A percentile compares a stretch with the other conserved stretches of the same genome.
Conservation (phyloP, 2,113 vertebrate species). For the Rhinopomastus cyanomelas region DNA sequence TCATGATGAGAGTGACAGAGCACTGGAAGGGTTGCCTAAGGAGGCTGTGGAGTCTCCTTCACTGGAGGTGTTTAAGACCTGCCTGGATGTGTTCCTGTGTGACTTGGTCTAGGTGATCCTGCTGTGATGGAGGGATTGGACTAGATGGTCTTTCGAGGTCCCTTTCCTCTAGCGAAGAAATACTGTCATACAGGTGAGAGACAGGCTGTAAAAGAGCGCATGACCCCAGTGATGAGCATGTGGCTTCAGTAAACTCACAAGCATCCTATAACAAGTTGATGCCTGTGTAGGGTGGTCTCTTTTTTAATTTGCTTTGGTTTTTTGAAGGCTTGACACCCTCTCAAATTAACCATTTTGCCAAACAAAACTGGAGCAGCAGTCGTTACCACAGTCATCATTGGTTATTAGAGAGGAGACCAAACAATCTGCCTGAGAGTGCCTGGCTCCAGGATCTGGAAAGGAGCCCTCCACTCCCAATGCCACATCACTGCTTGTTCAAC, state of each 20-base stretch:
- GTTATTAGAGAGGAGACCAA: background rate
- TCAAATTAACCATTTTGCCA: background rate
- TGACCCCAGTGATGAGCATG: rapidly evolving
- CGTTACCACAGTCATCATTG: background rate
- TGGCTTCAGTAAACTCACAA: background rate
- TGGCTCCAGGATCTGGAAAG: background rate
- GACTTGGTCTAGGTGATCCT: too few species aligned
- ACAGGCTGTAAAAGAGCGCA: background rate
- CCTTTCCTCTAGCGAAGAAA: too few species aligned
- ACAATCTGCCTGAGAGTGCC: background rate
- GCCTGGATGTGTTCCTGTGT: too few species aligned
- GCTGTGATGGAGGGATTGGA: too few species aligned
- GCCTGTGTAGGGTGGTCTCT: too few species aligned
- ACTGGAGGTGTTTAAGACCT: too few species aligned
- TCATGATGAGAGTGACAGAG: too few species aligned
- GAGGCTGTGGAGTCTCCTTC: too few species aligned
- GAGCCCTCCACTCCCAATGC: background rate
- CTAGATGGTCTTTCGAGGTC: too few species aligned
- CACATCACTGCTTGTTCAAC: background rate
- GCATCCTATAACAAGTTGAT: background rate
- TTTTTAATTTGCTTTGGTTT: too few species aligned
- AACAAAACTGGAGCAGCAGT: background rate
- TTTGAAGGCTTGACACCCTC: background rate
- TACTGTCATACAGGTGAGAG: background rate
- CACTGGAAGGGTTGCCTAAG: too few species aligned